These are phyloP conservation scores for Callinectes sapidus DNA, from an alignment of 2,888 invertebrate genomes.

Conservation along the genomic window DNA sequence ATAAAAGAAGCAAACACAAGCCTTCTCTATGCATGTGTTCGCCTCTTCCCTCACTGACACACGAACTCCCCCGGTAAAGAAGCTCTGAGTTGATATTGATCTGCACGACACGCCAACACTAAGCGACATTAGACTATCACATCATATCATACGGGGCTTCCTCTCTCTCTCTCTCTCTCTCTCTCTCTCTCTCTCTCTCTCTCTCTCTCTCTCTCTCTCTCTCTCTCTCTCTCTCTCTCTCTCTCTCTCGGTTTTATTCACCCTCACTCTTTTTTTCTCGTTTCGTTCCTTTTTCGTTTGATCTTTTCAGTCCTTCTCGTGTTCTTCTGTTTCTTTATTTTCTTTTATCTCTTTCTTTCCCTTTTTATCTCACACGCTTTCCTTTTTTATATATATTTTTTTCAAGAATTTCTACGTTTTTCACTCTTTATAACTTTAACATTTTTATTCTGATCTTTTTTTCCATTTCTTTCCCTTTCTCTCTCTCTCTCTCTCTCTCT, in stretches of 20 bases:
- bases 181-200: neutral
- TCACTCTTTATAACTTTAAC: neutral
- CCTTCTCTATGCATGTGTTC: neutral
- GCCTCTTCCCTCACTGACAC: neutral
- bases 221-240: constrained; percentile 15
- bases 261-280: neutral
- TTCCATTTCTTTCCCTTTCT: neutral
- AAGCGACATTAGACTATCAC: too few species aligned
- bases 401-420: too few species aligned
- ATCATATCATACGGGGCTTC: neutral
- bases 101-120: too few species aligned
- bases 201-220: constrained; percentile 20
- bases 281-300: neutral
- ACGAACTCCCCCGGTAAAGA: too few species aligned
- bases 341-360: neutral
- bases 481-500: constrained; percentile 11
- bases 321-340: neutral
- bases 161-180: too few species aligned
- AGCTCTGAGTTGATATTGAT: too few species aligned
- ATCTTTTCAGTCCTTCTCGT: neutral
- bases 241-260: constrained; percentile 4
- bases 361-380: neutral
- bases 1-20: too few species aligned
- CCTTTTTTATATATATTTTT: neutral
- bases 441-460: neutral